These are phyloP conservation scores for Entosphenus tridentatus DNA, from an alignment of 2,113 vertebrate genomes.

Conservation along the genomic window DNA sequence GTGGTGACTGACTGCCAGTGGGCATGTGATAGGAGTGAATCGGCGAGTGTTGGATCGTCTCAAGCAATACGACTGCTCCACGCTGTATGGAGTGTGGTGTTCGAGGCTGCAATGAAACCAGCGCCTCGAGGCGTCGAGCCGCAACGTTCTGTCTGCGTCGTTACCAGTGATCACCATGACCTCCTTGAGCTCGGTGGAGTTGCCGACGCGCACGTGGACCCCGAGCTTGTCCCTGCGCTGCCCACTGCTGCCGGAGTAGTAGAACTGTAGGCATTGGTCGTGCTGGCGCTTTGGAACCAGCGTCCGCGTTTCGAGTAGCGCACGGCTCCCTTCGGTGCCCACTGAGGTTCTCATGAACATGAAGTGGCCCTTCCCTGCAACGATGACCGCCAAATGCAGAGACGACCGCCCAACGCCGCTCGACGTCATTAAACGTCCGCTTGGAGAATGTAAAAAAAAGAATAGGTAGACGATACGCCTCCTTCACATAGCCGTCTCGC, in stretches of 20 bases:
- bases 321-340: slow-evolving; percentile 18
- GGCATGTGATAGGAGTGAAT: no score
- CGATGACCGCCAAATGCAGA: slow-evolving; percentile 1
- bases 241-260: slow-evolving; percentile 33
- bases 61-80: neutral
- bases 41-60: no score
- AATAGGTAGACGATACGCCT: neutral
- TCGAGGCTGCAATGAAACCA: neutral
- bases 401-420: no score
- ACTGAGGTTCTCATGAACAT: slow-evolving; percentile 45
- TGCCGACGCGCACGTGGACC: slow-evolving; percentile 29
- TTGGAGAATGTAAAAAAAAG: neutral
- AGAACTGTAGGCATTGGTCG: slow-evolving; percentile 66
- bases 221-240: slow-evolving; percentile 29
- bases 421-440: neutral
- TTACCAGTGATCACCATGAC: slow-evolving; percentile 29
- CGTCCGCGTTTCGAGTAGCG: slow-evolving; percentile 40
- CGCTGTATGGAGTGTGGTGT: neutral
- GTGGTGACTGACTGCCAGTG: no score
- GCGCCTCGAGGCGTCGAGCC: neutral
- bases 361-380: slow-evolving; percentile 48
- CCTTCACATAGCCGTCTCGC: neutral
- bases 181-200: slow-evolving; percentile 23
- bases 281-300: slow-evolving; percentile 48
- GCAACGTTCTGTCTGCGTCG: neutral